Evolutionary conservation across 1,140 invertebrate species (phyloP).

Genomic region (Saxidomus purpurata): DNA sequence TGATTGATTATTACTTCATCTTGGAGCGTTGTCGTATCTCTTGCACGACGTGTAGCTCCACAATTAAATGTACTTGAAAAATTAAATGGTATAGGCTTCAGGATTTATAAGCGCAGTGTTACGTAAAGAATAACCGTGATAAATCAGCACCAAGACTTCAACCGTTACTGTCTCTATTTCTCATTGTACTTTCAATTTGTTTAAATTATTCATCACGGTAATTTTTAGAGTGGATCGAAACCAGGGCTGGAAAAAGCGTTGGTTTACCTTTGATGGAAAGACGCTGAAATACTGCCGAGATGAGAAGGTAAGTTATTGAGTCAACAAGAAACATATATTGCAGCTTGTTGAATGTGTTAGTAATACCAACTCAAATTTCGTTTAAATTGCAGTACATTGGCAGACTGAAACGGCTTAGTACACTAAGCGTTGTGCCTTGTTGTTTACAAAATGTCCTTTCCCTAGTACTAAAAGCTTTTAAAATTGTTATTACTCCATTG

Average conservation of each 20-base stretch:
- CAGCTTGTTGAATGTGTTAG: neutral
- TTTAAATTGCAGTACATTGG: neutral
- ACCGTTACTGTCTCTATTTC: no score
- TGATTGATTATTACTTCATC: no score
- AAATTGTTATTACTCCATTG: neutral
- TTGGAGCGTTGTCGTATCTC: no score
- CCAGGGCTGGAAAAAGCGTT: slow-evolving; percentile 20
- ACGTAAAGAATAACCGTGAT: no score
- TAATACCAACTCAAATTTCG: neutral
- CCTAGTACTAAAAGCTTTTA: neutral
- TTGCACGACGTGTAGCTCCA: no score
- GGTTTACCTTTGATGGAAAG: slow-evolving; percentile 9
- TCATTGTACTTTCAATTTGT: no score
- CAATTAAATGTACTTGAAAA: no score
- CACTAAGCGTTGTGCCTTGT: neutral
- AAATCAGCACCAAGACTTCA: no score
- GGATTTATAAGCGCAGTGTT: no score
- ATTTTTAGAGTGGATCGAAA: slow-evolving; percentile 2
- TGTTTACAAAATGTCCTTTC: neutral
- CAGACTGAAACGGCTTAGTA: no score
- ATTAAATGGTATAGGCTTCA: no score
- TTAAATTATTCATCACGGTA: no score
- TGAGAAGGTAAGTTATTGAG: neutral
- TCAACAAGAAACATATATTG: neutral
- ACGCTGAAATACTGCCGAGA: neutral